Evolutionary conservation across 1,140 invertebrate species (phyloP), one percentile per base, ranked within the genome.

Genomic region (Zaprionus davidi): DNA sequence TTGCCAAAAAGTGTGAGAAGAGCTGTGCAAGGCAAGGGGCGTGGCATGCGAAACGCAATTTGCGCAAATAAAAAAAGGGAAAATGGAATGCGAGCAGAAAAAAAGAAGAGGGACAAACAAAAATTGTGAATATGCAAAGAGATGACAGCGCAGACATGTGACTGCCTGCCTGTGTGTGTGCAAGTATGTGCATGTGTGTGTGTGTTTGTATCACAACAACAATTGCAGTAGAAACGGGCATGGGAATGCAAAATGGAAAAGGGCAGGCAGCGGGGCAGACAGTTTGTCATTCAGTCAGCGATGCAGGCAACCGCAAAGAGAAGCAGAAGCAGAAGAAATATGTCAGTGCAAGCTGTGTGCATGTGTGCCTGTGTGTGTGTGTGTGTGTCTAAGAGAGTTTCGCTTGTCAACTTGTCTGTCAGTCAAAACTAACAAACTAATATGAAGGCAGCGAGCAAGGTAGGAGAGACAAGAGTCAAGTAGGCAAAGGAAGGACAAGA

Each of bases 251-350:
- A 12, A 24, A 22, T 20, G 20, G 46, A 12, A 24, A 22, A 20
- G 20, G 46, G 20, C 9, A 51, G 46, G 11, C 31, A 34, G 46
- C n/a, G n/a, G 46, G 24, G 15, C 22, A 56, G 53, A 24, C 20
- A 57, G 24, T 53, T 56, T 46, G 36, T 57, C 55, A 57, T 46
- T 67, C 65, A 58, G 24, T 58, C 55, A 58, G 65, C 53, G 53
- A 70, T 70, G 58, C 59, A 70, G 49, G 46, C 64, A 38, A 66
- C 64, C 64, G 64, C 64, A 66, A 56, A 66, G 41, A n/a, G n/a
- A 56, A 26, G 64, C 51, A 53, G 56, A 57, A 44, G 22, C 5
- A 57, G 55, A 36, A n/a, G n/a, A 7, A 20, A 24, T 11, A 51
- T 51, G 46, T 51, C 46, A 11, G 11, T 12, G 46, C 46, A 51